These are phyloP conservation scores for Dolichopus griseipennis DNA, from an alignment of 2,888 invertebrate species.

Conservation along the genomic window DNA sequence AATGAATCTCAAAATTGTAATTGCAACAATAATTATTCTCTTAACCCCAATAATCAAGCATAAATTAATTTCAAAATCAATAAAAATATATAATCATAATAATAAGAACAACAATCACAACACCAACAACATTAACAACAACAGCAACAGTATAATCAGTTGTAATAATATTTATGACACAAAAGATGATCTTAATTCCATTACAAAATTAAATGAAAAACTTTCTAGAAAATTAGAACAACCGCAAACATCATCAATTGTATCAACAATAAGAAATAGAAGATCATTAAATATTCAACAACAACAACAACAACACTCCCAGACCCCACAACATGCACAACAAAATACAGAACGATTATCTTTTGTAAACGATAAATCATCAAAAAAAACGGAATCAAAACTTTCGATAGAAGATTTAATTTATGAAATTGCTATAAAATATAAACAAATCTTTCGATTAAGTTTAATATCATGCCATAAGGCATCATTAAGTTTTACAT, in stretches of 20 bases:
- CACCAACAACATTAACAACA: no score
- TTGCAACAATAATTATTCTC: no score
- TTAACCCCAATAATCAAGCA: no score
- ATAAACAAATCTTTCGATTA: conserved; percentile 36
- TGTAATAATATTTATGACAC: no score
- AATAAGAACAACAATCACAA: no score
- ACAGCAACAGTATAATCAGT: no score
- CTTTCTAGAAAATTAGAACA: no score
- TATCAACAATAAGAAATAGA: conserved; percentile 22
- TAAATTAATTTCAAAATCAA: no score
- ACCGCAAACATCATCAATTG: conserved; percentile 12
- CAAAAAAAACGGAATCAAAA: conserved; percentile 16
- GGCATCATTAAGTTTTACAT: not conserved
- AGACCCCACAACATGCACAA: conserved; percentile 2
- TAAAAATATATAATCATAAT: no score
- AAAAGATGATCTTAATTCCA: no score
- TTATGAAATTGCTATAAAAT: conserved; percentile 30
- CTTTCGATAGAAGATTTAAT: conserved; percentile 26
- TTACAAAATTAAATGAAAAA: no score
- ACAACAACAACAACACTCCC: not conserved
- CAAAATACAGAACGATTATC: conserved; percentile 10
- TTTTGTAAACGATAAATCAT: conserved; percentile 16
- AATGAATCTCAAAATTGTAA: no score
- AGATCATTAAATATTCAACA: conserved; percentile 9
- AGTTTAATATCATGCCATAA: conserved; percentile 36